phyloP scores from a whole-genome alignment of 2,888 invertebrate species.

The Epirrhoe tristata region DNA sequence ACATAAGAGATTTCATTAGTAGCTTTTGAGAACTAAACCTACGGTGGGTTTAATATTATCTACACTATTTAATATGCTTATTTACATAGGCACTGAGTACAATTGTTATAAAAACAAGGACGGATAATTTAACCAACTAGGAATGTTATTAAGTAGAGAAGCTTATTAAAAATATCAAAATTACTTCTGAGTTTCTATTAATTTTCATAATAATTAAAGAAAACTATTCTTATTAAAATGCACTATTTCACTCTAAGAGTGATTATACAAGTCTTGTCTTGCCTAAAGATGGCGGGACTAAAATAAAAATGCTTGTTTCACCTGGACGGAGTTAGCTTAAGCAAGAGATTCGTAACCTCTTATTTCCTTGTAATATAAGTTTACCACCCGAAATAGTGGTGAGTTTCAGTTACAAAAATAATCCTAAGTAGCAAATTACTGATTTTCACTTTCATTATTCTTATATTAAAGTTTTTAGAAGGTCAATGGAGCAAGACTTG shows the following conservation, averaged over 20 bases:
- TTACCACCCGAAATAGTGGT: no score
- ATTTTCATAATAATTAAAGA: background rate
- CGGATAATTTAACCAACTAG: constrained; percentile 24
- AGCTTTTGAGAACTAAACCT: constrained; percentile 13
- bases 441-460: no score
- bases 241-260: background rate
- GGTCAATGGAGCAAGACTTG: no score
- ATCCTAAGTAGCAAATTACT: no score
- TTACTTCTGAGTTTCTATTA: background rate
- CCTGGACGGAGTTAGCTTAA: constrained; percentile 13
- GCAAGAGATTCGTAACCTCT: background rate
- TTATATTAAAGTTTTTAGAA: no score
- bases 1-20: background rate
- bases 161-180: background rate
- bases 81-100: constrained; percentile 37
- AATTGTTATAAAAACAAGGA: constrained; percentile 21
- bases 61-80: constrained; percentile 23
- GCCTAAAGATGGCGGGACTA: background rate
- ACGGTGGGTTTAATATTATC: constrained; percentile 36
- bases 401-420: no score
- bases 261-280: background rate
- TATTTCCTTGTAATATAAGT: background rate
- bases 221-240: background rate
- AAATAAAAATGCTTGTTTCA: background rate
- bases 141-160: constrained; percentile 9